Conservation (phyloP, 2,113 vertebrate species). For the Pluvialis apricaria region DNA sequence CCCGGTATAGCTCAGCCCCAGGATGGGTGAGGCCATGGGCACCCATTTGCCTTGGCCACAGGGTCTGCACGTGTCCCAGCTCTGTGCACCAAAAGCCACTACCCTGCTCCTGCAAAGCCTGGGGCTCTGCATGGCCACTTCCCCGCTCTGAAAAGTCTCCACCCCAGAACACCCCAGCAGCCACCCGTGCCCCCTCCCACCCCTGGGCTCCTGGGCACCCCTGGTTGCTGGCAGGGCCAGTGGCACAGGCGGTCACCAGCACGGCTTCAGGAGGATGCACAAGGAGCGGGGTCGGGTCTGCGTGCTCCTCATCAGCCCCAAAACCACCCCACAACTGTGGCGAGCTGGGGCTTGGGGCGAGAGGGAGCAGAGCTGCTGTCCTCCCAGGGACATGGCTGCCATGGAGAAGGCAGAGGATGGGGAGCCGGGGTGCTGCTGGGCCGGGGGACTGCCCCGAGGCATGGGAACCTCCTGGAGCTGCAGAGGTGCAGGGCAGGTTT, state of each 20-base stretch:
- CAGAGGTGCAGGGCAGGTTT: not conserved
- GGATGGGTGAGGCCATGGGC: not conserved
- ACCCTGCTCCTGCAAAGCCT: not conserved
- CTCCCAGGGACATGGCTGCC: not conserved
- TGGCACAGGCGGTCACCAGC: rapidly evolving
- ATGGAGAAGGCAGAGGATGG: not conserved
- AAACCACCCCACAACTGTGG: not conserved
- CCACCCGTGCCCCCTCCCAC: not conserved
- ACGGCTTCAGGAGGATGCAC: not conserved
- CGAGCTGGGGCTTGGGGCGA: rapidly evolving
- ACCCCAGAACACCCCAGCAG: not conserved
- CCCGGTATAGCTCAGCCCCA: not conserved
- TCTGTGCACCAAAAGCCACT: rapidly evolving
- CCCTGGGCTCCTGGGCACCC: not conserved
- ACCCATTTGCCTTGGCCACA: rapidly evolving
- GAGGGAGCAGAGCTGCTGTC: not conserved
- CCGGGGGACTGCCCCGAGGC: not conserved
- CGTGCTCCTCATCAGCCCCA: rapidly evolving
- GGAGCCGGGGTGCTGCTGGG: not conserved
- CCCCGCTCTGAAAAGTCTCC: rapidly evolving
- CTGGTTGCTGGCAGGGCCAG: not conserved
- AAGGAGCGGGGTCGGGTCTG: not conserved
- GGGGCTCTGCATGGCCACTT: rapidly evolving
- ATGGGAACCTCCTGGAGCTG: not conserved
- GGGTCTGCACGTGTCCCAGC: not conserved